Percentiles rank a stretch among this genome's conserved stretches.
Conservation (phyloP, 2,888 invertebrate species). For the Carabus problematicus region DNA sequence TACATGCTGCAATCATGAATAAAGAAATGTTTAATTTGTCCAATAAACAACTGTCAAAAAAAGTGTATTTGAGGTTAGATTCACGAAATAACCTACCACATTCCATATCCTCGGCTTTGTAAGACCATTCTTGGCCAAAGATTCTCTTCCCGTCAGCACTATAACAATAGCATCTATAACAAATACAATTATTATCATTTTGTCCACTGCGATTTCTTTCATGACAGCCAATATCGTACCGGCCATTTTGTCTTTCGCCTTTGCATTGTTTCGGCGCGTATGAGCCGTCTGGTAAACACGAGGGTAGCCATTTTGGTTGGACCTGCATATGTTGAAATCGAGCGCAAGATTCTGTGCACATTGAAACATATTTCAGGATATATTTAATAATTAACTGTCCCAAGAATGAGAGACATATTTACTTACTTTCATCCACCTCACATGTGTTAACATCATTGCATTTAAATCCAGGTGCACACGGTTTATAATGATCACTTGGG, state of each 20-base stretch:
- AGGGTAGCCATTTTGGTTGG: constrained; percentile 55
- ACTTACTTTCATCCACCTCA: constrained; percentile 18
- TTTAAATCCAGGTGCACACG: constrained; percentile 32
- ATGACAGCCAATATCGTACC: constrained; percentile 57
- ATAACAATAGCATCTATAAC: constrained; percentile 69
- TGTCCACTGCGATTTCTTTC: constrained; percentile 7
- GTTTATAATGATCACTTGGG: neutral
- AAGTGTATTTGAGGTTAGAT: constrained; percentile 2
- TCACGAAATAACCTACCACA: constrained; percentile 68
- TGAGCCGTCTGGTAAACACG: constrained; percentile 65
- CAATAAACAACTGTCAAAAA: too few relatives aligned
- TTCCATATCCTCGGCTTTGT: constrained; percentile 67
- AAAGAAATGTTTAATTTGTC: too few relatives aligned
- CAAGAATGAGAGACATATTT: neutral
- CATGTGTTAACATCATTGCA: constrained; percentile 13
- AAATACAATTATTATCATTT: neutral
- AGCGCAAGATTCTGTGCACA: too few relatives aligned
- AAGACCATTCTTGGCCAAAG: constrained; percentile 71
- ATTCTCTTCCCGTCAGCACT: constrained; percentile 67
- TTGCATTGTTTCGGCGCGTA: constrained; percentile 73
- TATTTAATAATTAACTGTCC: too few relatives aligned
- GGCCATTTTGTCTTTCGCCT: constrained; percentile 67
- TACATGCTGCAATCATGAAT: constrained; percentile 63
- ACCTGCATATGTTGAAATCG: too few relatives aligned
- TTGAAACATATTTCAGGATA: too few relatives aligned